Evolutionary conservation across 2,797 vertebrate species (phyloP), one percentile per base, ranked within the genome.

Genomic region (Pangasius mekongensis): DNA sequence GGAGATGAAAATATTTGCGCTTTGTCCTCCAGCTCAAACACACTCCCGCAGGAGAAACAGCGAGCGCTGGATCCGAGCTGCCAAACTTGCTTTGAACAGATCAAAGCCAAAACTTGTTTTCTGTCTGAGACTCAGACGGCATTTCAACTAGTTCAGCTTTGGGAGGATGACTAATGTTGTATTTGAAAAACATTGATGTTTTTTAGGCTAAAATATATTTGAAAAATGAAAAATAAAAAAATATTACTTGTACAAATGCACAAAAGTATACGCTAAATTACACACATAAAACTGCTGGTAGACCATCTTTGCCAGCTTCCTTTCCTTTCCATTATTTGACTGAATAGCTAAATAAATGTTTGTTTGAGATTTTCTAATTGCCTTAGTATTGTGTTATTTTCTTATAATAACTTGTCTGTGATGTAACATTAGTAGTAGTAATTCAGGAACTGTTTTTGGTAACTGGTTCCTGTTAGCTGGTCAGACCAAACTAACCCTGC

Each of bases 21-120:
- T 86, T 86, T 89, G 84, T 89, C 87, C 87, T 89, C 66, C 56
- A 86, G 84, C 64, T 89, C 84, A 49, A 73, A 74, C 52, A 43
- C 54, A 11, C 36, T 86, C 87, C 87, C 84, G 9, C 56, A 18
- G 54, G 87, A 82, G 83, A 64, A 83, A 54, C 56, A 74, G 76
- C 67, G 4, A 85, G 77, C 24, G 76, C 39, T 77, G 74, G 56
- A 90, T 88, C 60, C 54, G 39, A 90, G 69, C 77, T 43, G 86
- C 60, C 49, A 49, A 83, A 82, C 58, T 43, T 39, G 39, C 66
- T 89, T 89, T 81, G 56, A 84, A 87, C 58, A 81, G 89, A 85
- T 89, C 78, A 87, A 87, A 83, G 77, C 7, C 13, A 49, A 30
- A 82, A 54, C 56, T 89, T 81, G 58, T 83, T 86, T 85, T 87